Conservation (phyloP, 2,797 vertebrate genomes). For the Sebastes taczanowskii region DNA sequence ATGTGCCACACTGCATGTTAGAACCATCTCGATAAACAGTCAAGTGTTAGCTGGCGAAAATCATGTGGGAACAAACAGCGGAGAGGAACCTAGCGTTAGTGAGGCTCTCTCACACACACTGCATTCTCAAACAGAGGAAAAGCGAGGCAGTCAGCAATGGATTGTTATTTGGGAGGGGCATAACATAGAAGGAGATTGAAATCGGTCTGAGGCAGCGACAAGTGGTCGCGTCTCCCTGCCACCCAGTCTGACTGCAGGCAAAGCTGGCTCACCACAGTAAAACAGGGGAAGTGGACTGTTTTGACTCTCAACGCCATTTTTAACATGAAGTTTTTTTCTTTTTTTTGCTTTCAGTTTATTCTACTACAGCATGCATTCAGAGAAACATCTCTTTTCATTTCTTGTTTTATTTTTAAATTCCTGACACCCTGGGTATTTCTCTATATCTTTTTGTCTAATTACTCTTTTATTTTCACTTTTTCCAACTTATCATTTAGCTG, state of each 20-base stretch:
- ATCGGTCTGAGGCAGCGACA: conserved; percentile 86
- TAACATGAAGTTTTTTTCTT: conserved; percentile 59
- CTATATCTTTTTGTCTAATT: conserved; percentile 6
- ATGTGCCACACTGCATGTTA: background rate
- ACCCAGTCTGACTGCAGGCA: conserved; percentile 83
- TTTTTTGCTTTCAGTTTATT: conserved; percentile 24
- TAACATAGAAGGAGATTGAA: conserved; percentile 82
- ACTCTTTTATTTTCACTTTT: conserved; percentile 31
- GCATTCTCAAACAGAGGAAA: conserved; percentile 77
- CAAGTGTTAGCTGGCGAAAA: background rate
- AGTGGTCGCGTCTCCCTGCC: conserved; percentile 87
- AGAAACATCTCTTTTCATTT: conserved; percentile 55
- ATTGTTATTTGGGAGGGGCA: conserved; percentile 87
- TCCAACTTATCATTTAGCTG: conserved; percentile 13
- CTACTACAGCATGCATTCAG: conserved; percentile 23
- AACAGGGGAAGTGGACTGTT: conserved; percentile 82
- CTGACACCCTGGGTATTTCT: background rate
- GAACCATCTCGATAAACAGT: background rate
- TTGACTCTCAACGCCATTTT: conserved; percentile 81
- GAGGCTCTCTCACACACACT: conserved; percentile 42
- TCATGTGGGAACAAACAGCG: conserved; percentile 37
- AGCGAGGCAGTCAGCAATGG: conserved; percentile 75
- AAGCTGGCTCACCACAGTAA: conserved; percentile 68
- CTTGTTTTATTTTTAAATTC: background rate
- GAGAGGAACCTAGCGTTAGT: conserved; percentile 30